Conservation (phyloP, 1,140 invertebrate species). For the Chlorops oryzae region DNA sequence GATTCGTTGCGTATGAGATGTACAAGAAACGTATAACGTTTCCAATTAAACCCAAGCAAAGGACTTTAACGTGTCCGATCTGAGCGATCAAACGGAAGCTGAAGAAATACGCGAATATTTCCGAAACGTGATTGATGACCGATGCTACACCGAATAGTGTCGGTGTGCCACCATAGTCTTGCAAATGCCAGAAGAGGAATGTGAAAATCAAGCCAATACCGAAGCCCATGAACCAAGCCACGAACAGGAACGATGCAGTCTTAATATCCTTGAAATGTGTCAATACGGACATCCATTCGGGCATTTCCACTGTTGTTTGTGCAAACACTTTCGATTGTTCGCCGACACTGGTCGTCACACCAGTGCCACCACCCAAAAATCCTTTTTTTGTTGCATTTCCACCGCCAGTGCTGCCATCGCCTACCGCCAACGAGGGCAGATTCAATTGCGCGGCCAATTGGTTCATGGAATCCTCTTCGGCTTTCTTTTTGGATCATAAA, state of each 20-base stretch:
- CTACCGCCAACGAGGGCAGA: constrained; percentile 60
- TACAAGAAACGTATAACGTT: constrained; percentile 95
- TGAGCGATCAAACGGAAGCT: constrained; percentile 90
- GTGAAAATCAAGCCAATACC: constrained; percentile 99
- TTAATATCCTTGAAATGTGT: constrained; percentile 86
- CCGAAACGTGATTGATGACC: constrained; percentile 97
- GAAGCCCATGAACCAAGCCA: constrained; percentile 98
- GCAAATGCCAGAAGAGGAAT: constrained; percentile 98
- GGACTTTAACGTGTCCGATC: constrained; percentile 90
- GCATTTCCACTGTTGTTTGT: constrained; percentile 83
- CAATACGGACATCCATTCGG: constrained; percentile 86
- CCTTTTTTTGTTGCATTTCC: constrained; percentile 44
- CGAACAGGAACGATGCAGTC: constrained; percentile 89
- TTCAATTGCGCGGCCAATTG: constrained; percentile 75
- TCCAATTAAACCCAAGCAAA: constrained; percentile 86
- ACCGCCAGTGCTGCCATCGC: constrained; percentile 34
- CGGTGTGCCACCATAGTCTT: constrained; percentile 93
- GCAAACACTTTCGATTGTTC: constrained; percentile 85
- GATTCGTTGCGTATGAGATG: constrained; percentile 87
- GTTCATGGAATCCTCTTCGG: constrained; percentile 71
- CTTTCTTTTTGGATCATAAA: constrained; percentile 43
- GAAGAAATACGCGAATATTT: constrained; percentile 98
- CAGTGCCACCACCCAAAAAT: constrained; percentile 44
- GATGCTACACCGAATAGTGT: constrained; percentile 97
- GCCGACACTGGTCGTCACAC: constrained; percentile 52